These are phyloP conservation scores for Cosmopolites sordidus DNA, from an alignment of 2,888 invertebrate species.

Conservation along the genomic window DNA sequence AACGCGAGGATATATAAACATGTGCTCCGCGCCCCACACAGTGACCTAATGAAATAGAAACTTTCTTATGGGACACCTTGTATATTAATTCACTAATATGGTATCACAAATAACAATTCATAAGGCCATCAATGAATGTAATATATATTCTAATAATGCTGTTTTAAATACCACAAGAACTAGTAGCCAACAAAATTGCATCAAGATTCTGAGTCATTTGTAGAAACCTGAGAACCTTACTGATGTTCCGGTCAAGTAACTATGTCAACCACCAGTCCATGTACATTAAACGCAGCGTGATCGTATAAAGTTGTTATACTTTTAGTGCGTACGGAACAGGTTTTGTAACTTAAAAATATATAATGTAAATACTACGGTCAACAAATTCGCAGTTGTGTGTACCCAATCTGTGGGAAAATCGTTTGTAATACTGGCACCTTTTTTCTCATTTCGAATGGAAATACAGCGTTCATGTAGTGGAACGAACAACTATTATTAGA, in stretches of 20 bases:
- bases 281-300: slow-evolving; percentile 1
- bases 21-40: too few relatives aligned
- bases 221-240: neutral
- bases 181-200: neutral
- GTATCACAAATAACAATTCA: neutral
- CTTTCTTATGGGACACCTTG: too few relatives aligned
- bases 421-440: too few relatives aligned
- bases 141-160: neutral
- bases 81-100: too few relatives aligned
- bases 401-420: slow-evolving; percentile 5
- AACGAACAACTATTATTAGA: too few relatives aligned
- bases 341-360: slow-evolving; percentile 10
- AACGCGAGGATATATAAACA: too few relatives aligned
- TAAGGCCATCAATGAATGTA: neutral
- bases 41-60: too few relatives aligned
- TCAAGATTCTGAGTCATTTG: neutral
- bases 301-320: slow-evolving; percentile 11
- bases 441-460: too few relatives aligned
- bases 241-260: slow-evolving; percentile 10
- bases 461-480: too few relatives aligned
- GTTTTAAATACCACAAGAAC: neutral
- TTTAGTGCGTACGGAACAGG: slow-evolving; percentile 8
- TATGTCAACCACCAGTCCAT: neutral
- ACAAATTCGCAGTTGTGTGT: slow-evolving; percentile 9
- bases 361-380: slow-evolving; percentile 13